Base-by-base conservation (phyloP, 1,140 invertebrate species). In the Bombyx mandarina region DNA sequence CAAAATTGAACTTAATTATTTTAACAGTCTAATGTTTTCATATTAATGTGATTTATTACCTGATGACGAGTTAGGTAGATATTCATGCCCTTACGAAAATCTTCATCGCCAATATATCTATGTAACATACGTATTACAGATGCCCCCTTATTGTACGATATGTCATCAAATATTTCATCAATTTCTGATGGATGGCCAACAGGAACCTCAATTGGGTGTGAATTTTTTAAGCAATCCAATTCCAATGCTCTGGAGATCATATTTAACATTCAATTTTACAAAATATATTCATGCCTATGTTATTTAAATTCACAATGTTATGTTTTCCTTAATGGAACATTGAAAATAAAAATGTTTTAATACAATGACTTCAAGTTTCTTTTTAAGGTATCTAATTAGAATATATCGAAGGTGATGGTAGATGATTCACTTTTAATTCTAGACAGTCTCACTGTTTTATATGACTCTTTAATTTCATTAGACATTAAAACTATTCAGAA, bases 91-190 rank as follows among this genome's bases (percentile, higher is more conserved):
- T 94, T 95, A n/a, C 94, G 91, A 79, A 99, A 99, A 81, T 96
- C 94, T 71, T 93, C 90, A 82, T 98, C 96, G 8, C 98, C 98
- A 71, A 99, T 95, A 71, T 97, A 99, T 72, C 94, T 92, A 79
- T 98, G 96, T 46, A 99, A 88, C 98, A 99, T 99, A 66, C 97
- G 90, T 53, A 99, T 99, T 2, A 99, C 93, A 45, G 96, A 96
- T 0, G 96, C 95, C 12, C 94, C 96, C 88, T 99, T 99, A 67
- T 93, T 93, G 81, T 99, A 99, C 45, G 97, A 98, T 74, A 99
- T 98, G 66, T 95, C 93, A 89, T 98, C 97, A 84, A 98, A 99
- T 66, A 98, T 97, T 81, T 97, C 96, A 77, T 97, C 95, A 65
- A 99, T 96, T 86, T 99, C 96, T 6, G 93, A 92, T 0, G 96